These are phyloP conservation scores for Saguinus midas DNA, from an alignment of 2,113 vertebrate genomes.

Conservation along the genomic window DNA sequence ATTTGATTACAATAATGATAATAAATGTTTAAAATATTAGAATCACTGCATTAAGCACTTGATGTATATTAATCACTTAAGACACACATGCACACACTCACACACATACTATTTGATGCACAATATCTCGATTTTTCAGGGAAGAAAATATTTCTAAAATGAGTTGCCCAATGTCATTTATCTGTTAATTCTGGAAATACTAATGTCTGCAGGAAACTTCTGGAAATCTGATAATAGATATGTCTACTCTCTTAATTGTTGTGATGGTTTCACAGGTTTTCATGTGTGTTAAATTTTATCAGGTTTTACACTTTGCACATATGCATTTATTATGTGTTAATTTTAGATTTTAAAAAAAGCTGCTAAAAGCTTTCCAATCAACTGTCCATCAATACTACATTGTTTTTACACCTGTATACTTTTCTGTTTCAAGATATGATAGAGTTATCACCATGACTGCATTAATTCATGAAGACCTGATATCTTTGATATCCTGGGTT, in stretches of 20 bases:
- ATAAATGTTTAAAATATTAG: background rate
- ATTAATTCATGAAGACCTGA: background rate
- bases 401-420: background rate
- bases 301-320: background rate
- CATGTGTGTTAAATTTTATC: background rate
- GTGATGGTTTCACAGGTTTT: background rate
- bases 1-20: background rate
- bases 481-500: background rate
- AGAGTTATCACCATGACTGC: background rate
- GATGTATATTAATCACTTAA: background rate
- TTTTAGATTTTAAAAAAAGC: background rate
- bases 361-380: background rate
- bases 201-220: background rate
- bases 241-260: background rate
- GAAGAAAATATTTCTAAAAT: background rate
- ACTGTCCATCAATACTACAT: background rate
- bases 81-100: accelerated
- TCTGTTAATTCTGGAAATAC: background rate
- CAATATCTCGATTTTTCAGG: background rate
- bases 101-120: background rate
- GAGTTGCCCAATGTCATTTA: background rate
- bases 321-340: background rate
- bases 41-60: background rate
- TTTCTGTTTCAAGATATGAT: background rate
- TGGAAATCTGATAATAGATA: background rate